phyloP scores from a whole-genome alignment of 2,888 invertebrate species.

The Temnothorax ravouxi region DNA sequence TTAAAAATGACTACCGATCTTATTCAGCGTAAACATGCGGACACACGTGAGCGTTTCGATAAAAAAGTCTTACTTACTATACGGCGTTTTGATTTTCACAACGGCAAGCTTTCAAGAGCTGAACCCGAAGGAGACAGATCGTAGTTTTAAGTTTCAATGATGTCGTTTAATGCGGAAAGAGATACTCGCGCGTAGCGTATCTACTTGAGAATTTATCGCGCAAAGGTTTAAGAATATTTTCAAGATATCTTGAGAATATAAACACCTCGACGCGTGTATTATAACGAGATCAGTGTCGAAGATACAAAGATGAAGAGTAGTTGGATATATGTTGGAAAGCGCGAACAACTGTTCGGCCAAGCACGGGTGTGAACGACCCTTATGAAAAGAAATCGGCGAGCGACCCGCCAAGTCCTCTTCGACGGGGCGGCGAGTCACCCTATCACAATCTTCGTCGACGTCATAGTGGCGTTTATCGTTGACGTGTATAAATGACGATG shows the following conservation, averaged over 20 bases:
- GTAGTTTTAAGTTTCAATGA: constrained; percentile 36
- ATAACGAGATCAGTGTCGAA: constrained; percentile 24
- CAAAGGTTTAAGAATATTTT: constrained; percentile 32
- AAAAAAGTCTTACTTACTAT: constrained; percentile 55
- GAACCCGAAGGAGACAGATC: constrained; percentile 23
- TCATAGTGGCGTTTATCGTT: constrained; percentile 73
- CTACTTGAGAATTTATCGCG: constrained; percentile 32
- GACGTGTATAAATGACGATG: constrained; percentile 62
- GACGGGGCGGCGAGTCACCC: constrained; percentile 78
- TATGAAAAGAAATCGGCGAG: constrained; percentile 79
- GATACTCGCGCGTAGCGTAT: constrained; percentile 14
- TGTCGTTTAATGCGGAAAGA: constrained; percentile 25
- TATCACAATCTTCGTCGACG: constrained; percentile 85
- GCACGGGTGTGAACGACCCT: constrained; percentile 78
- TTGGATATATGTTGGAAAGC: constrained; percentile 27
- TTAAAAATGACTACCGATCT: constrained; percentile 38
- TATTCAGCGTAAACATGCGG: constrained; percentile 27
- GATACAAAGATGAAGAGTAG: constrained; percentile 19
- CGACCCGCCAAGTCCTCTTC: constrained; percentile 75
- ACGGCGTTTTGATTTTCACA: constrained; percentile 60
- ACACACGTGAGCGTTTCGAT: constrained; percentile 36
- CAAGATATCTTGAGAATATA: constrained; percentile 15
- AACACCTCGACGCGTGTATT: constrained; percentile 23
- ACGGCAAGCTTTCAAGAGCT: constrained; percentile 45
- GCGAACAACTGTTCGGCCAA: constrained; percentile 51